Evolutionary conservation across 2,888 invertebrate species (phyloP), one percentile per base, ranked within the genome.

Genomic region (Argyresthia goedartella): DNA sequence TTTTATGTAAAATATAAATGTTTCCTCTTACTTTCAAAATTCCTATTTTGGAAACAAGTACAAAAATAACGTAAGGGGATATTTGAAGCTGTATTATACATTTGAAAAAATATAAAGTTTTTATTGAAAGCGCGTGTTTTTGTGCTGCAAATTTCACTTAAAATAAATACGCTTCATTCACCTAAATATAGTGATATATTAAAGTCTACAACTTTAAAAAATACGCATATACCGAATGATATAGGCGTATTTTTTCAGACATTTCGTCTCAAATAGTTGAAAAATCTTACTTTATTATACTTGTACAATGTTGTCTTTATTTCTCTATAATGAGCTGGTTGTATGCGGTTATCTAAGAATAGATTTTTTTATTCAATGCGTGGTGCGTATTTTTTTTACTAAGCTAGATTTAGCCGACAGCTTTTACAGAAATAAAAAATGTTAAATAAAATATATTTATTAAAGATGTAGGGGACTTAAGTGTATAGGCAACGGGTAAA

Each of bases 401-500:
- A 48, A 42, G 49, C 42, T 33, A 42, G 50, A 41, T 42, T 35
- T 54, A 55, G 52, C 50, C 25, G 35, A 52, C 52, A 51, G 57
- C 53, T 55, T 54, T 55, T 54, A 52, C 53, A 50, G 50, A 54
- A 56, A 55, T 50, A 51, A 54, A n/a, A 52, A 51, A 50, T 52
- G 55, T 25, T 50, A 49, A 52, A 50, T 42, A 53, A 51, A 57
- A 57, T 59, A 57, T 59, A 57, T 59, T 57, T 55, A 55, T 56
- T 54, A 43, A 50, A 48, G 16, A 39, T 39, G 44, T 56, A 51
- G 51, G 50, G 44, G 52, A 52, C 52, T 57, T 57, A 58, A 56
- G 50, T 57, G 56, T 60, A 60, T 63, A 66, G 68, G 70, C 72
- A 61, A 67, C 68, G 71, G 73, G 73, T 70, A 68, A 62, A 59